Base-by-base conservation (phyloP, 64 coral and sea anemone genomes). In the Montipora capricornis region DNA sequence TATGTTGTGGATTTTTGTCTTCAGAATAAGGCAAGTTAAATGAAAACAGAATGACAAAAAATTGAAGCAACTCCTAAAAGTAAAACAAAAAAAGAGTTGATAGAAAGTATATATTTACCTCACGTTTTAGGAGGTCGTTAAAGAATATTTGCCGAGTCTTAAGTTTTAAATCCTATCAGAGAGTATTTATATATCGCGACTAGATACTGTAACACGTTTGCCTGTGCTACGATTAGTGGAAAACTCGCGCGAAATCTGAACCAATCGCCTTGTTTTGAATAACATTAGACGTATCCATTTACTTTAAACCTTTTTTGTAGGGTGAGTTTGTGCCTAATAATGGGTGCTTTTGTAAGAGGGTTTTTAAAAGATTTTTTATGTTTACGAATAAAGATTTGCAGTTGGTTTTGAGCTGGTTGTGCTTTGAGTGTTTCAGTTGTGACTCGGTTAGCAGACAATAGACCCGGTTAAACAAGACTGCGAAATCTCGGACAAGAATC, bases 1-100 rank as follows among this genome's bases (percentile, higher is more conserved):
- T 64, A 81, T 37, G 60, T 84, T 68, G 68, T 16, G 14, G 6
- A 84, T 84, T 68, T 84, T 68, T 84, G 60, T 67, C 60, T 67
- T 26, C 7, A 14, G 81, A 45, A 13, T 16, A 29, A 83, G 80
- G 29, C 58, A 64, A 83, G 82, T 49, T 78, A 78, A 86, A 86
- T 48, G 24, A 1, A 45, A 58, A 67, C 48, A 11, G 68, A 85
- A 19, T 49, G 13, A 19, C 2, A 49, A 71, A 49, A 73, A 71
- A 73, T 24, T 22, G 9, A 8, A 22, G 17, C 66, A 17, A n/a
- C 8, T 47, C 61, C 45, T 1, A 49, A 78, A 70, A 86, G 71
- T 47, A 0, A 84, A 44, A 46, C 15, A 13, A 83, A 0, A n/a
- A 86, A 73, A 49, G 47, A 71, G 66, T 86, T 86, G 46, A 51